These are phyloP conservation scores for Therioaphis trifolii DNA, from an alignment of 2,888 invertebrate species.

Conservation along the genomic window DNA sequence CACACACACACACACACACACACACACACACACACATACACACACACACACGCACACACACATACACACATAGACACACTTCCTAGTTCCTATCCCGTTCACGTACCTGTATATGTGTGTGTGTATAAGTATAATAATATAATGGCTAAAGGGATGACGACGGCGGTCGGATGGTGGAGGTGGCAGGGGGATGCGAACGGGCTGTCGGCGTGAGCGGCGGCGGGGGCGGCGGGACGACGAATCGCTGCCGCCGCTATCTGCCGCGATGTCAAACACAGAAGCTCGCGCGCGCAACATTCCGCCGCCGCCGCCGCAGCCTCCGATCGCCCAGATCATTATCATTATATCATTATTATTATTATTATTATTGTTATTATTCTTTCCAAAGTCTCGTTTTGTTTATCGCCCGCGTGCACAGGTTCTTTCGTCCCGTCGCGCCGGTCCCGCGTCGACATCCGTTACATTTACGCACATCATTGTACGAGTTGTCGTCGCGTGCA, in stretches of 20 bases:
- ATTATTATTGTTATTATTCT: slow-evolving; percentile 1
- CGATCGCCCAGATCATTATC: slow-evolving; percentile 20
- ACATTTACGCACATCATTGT: too few species aligned
- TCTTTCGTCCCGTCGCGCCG: background rate
- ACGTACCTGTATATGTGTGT: too few species aligned
- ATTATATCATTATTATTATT: slow-evolving; percentile 11
- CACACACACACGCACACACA: too few species aligned
- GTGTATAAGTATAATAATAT: slow-evolving; percentile 17
- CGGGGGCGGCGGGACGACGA: slow-evolving; percentile 8
- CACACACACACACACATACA: background rate
- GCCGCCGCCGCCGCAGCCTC: too few species aligned
- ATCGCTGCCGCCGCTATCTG: slow-evolving; percentile 26
- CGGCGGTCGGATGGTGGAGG: background rate
- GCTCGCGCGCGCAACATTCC: slow-evolving; percentile 8
- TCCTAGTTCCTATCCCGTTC: too few species aligned
- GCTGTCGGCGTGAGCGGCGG: background rate
- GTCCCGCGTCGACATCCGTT: background rate
- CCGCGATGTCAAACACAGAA: slow-evolving; percentile 40
- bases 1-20: background rate
- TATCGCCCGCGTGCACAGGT: slow-evolving; percentile 3
- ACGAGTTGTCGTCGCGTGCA: too few species aligned
- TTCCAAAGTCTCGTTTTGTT: slow-evolving; percentile 35
- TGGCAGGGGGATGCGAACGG: background rate
- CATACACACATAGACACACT: too few species aligned
- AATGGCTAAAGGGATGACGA: slow-evolving; percentile 4